Conservation (phyloP, 2,797 vertebrate genomes). For the Chiloscyllium punctatum region DNA sequence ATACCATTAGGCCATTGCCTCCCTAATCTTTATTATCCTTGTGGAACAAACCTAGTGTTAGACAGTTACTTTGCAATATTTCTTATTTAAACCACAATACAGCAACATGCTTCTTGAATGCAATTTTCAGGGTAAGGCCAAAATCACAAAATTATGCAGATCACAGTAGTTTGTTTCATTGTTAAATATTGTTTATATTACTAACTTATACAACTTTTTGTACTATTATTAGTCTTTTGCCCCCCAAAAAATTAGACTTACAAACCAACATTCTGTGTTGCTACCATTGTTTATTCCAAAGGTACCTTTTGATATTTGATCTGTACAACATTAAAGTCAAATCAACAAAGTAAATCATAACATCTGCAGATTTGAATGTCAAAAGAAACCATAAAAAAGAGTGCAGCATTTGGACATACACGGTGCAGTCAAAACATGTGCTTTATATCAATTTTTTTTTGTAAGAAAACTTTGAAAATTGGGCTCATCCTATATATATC, state of each 20-base stretch:
- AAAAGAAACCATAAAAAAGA: conserved; percentile 2
- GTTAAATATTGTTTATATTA: neutral
- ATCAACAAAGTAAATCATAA: conserved; percentile 32
- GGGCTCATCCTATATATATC: conserved; percentile 6
- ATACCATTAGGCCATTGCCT: no score
- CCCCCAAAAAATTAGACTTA: neutral
- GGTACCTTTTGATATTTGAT: conserved; percentile 31
- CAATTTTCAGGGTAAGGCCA: conserved; percentile 9
- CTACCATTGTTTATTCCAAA: conserved; percentile 1
- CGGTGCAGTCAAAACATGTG: conserved; percentile 13
- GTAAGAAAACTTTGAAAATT: neutral
- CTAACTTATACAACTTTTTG: neutral
- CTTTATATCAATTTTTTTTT: conserved; percentile 10
- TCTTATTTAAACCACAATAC: neutral
- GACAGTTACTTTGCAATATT: neutral
- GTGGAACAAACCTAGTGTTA: neutral
- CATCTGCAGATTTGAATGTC: conserved; percentile 35
- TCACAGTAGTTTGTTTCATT: neutral
- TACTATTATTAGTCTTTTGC: neutral
- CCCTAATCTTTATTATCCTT: no score
- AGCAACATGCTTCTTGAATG: neutral
- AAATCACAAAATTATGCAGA: neutral
- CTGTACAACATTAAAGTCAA: conserved; percentile 26
- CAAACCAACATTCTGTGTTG: neutral
- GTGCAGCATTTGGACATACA: conserved; percentile 16